Base-by-base conservation (phyloP, 2,113 vertebrate genomes). In the Triplophysa dalaica region DNA sequence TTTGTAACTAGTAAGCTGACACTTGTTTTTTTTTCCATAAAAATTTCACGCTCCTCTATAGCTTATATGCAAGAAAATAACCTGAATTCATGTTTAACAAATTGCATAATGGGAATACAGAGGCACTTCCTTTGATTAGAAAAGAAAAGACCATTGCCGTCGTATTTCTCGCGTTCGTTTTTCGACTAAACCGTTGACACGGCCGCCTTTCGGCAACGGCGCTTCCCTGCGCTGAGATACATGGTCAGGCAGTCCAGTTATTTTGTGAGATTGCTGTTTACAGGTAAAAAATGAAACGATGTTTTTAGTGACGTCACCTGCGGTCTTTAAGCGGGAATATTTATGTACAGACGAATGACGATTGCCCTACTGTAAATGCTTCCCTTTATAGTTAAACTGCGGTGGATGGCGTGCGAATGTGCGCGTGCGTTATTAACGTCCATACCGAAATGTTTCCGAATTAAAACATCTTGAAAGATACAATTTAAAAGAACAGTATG, bases 61-160 rank as follows among this genome's bases (percentile, higher is more conserved):
- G 93, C 93, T 94, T 94, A 94, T 93, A 89, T 86, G 90, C 91
- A 90, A 90, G 90, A 92, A 92, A 92, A 93, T 82, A 93, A 94
- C 93, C 92, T 93, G 92, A 93, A 93, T 93, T 92, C 91, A 93
- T 93, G 91, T 91, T 90, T 88, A 91, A 94, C 89, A 92, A 93
- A 93, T 93, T 94, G 93, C 93, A 94, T 94, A 93, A 93, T 91
- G 92, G 92, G 92, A 92, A 93, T 92, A 92, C 90, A 90, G 91
- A 94, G 93, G 93, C 93, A 94, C 93, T 94, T 94, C 91, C 92
- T 92, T 92, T 91, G 91, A 91, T 92, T 90, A 88, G 89, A 92
- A 91, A 92, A 91, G 81, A 89, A 92, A 92, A 87, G 87, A 88
- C 88, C 87, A 81, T 89, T 84, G 89, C 90, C 87, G 70, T 87